Evolutionary conservation across 2,797 vertebrate genomes (phyloP), one percentile per base, ranked within the genome.

Genomic region (Neomorphus geoffroyi): DNA sequence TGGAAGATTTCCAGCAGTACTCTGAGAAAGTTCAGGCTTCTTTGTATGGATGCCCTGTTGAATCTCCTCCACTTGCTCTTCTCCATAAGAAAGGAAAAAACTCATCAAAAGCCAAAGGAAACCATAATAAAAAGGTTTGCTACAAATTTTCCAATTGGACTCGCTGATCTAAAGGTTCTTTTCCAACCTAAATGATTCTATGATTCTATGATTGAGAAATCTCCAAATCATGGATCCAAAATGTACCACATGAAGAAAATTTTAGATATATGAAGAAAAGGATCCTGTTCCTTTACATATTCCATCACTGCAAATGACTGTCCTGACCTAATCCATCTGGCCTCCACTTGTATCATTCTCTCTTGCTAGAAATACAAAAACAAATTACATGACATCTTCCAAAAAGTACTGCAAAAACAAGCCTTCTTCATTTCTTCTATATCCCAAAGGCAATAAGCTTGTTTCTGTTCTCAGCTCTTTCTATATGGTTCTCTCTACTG

Each of bases 1-100:
- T 99, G 0, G 99, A 99, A 96, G 99, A 99, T 97, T 99, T 99
- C 96, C 99, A 99, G 96, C 98, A 96, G 71, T 99, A 99, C 88
- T 82, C 98, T n/a, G 98, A 99, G 86, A 99, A 99, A 74, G 97
- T 99, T 74, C 98, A 99, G 41, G 94, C 97, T 13, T 99, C 98
- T 45, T 98, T 99, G 53, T 98, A 99, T 92, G 99, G 99, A 88
- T 99, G 99, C 85, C 99, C 99, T 23, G 96, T 98, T 84, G 98
- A 99, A 95, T 97, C 95, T n/a, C 97, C 98, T 58, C 98, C 98
- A 11, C 95, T 98, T 90, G 97, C 98, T 75, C 97, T 99, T 69
- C 95, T 98, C 65, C 97, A 98, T 50, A 98, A 98, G 91, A 97
- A 98, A 82, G 97, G 95, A 72, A 98, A 97, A 89, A 98, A 98